Evolutionary conservation across 2,888 invertebrate species (phyloP).

Genomic region (Conus canariensis): DNA sequence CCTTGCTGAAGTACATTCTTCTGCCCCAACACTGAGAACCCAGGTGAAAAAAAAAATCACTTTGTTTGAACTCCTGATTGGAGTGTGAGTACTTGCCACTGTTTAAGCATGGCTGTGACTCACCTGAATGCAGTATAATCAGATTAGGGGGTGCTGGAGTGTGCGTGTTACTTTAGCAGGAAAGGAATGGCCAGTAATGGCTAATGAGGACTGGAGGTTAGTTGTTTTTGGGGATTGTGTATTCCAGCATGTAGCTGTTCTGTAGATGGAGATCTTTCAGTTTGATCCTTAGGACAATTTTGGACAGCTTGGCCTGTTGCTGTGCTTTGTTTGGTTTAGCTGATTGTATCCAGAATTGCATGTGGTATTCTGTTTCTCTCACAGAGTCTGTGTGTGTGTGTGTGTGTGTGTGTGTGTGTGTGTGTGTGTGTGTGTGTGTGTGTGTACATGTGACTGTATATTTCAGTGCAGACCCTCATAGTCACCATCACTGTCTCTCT

Average conservation of each 20-base stretch:
- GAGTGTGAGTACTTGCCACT: background rate
- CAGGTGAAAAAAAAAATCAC: background rate
- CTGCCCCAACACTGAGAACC: background rate
- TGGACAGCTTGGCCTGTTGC: no score
- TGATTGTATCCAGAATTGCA: background rate
- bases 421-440: background rate
- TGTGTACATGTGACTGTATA: no score
- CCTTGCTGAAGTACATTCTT: no score
- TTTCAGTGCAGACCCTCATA: no score
- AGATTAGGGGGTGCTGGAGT: slow-evolving; percentile 2
- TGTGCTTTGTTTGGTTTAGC: no score
- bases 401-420: slow-evolving; percentile 14
- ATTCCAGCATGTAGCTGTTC: background rate
- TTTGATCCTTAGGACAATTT: no score
- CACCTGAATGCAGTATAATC: background rate
- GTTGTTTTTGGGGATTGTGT: background rate
- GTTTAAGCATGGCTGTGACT: background rate
- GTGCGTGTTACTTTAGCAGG: background rate
- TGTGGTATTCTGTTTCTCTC: background rate
- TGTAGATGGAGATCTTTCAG: background rate
- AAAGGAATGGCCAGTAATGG: slow-evolving; percentile 8
- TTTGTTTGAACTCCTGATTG: slow-evolving; percentile 21
- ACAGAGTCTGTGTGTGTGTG: background rate
- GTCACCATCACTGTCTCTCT: no score
- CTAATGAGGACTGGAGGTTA: background rate